These are phyloP conservation scores for Diplodus sargus DNA, from an alignment of 2,797 vertebrate species.

Conservation along the genomic window DNA sequence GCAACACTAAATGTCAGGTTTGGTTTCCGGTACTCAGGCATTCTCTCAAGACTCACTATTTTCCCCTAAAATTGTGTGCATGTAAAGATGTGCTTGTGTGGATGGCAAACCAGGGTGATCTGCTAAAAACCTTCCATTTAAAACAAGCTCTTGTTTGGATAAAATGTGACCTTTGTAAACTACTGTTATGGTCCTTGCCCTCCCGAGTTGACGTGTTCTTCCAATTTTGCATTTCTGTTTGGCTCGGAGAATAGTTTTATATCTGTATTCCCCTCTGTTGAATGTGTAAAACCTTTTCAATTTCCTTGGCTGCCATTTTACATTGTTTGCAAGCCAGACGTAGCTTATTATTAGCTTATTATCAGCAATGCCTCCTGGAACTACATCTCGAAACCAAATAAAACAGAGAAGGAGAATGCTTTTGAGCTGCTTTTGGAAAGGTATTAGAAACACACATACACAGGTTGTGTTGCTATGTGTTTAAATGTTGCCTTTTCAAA, in stretches of 20 bases:
- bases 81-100: background rate
- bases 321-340: constrained; percentile 23
- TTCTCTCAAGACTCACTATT: background rate
- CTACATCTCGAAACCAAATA: constrained; percentile 4
- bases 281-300: constrained; percentile 25
- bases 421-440: constrained; percentile 12
- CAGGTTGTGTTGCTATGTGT: constrained; percentile 25
- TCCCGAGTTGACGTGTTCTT: constrained; percentile 28
- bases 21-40: background rate
- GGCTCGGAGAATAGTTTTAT: constrained; percentile 25
- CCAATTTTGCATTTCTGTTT: constrained; percentile 27
- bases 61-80: constrained; percentile 3
- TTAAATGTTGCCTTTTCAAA: constrained; percentile 29
- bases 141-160: constrained; percentile 33
- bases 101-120: background rate
- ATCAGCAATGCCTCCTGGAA: background rate
- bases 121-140: background rate
- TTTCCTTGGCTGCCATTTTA: constrained; percentile 28
- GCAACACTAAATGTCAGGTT: constrained; percentile 6
- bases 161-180: constrained; percentile 39
- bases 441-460: constrained; percentile 22
- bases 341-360: constrained; percentile 17
- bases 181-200: constrained; percentile 7
- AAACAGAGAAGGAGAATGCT: background rate
- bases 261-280: constrained; percentile 15